These are phyloP conservation scores for Pseudochirops cupreus DNA, from an alignment of 2,797 vertebrate genomes.

Conservation along the genomic window DNA sequence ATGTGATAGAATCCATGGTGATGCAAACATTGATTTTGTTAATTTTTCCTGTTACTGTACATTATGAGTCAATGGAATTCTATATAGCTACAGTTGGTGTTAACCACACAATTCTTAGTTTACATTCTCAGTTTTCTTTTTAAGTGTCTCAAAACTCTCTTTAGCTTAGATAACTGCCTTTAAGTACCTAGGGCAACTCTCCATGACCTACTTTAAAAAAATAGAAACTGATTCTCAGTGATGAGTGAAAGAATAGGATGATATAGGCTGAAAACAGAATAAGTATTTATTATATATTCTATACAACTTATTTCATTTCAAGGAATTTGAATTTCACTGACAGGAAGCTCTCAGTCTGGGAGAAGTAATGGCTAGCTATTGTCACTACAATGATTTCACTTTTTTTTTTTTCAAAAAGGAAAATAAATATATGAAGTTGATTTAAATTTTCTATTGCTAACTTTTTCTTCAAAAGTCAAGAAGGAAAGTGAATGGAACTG, in stretches of 20 bases:
- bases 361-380: not conserved
- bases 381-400: not conserved
- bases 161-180: slow-evolving; percentile 40
- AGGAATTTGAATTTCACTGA: slow-evolving; percentile 1
- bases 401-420: not conserved
- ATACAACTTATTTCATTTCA: slow-evolving; percentile 15
- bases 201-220: slow-evolving; percentile 8
- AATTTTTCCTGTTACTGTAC: not conserved
- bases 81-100: slow-evolving; percentile 2
- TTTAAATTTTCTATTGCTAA: slow-evolving; percentile 50
- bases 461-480: slow-evolving; percentile 60
- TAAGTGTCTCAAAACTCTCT: slow-evolving; percentile 38
- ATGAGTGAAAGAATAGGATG: slow-evolving; percentile 11
- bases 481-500: slow-evolving; percentile 23
- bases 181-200: slow-evolving; percentile 65
- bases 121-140: slow-evolving; percentile 36
- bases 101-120: slow-evolving; percentile 59
- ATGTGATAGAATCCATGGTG: not conserved
- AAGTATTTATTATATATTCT: too few species aligned
- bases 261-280: slow-evolving; percentile 27
- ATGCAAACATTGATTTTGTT: not conserved
- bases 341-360: not conserved
- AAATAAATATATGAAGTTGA: slow-evolving; percentile 47
- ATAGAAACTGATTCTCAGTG: not conserved
- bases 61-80: not conserved